A percentile compares a stretch with the other conserved stretches of the same genome.
These are phyloP conservation scores for Noctua comes DNA, from an alignment of 2,888 invertebrate genomes.

Conservation along the genomic window DNA sequence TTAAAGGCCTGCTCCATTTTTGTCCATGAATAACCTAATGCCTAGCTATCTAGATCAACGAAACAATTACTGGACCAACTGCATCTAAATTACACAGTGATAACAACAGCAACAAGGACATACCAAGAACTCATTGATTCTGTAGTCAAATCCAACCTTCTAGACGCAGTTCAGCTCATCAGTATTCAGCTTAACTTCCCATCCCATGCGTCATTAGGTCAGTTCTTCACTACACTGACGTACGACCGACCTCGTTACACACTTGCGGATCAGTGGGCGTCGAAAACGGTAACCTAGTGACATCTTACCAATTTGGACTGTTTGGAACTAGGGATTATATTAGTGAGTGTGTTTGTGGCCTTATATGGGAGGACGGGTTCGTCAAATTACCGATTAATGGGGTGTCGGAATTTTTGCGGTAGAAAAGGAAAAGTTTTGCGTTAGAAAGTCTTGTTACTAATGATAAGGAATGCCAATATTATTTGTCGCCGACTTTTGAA, in stretches of 20 bases:
- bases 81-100: background rate
- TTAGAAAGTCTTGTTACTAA: constrained; percentile 15
- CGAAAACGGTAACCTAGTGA: constrained; percentile 61
- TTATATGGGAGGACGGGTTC: constrained; percentile 22
- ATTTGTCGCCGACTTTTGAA: background rate
- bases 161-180: constrained; percentile 1
- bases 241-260: constrained; percentile 50
- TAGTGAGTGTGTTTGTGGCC: constrained; percentile 19
- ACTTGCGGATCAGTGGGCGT: constrained; percentile 57
- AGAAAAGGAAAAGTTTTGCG: background rate
- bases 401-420: constrained; percentile 24
- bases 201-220: constrained; percentile 31
- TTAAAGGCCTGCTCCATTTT: too few species aligned
- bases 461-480: constrained; percentile 14
- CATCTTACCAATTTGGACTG: constrained; percentile 45
- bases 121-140: background rate
- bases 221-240: constrained; percentile 31
- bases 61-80: background rate
- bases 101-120: background rate
- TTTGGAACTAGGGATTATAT: constrained; percentile 18
- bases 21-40: too few species aligned
- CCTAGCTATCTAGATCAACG: too few species aligned
- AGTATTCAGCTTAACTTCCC: constrained; percentile 11
- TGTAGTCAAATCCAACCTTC: background rate
- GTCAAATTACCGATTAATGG: constrained; percentile 2